Evolutionary conservation across 2,113 vertebrate genomes (phyloP).

Genomic region (Camelus bactrianus): DNA sequence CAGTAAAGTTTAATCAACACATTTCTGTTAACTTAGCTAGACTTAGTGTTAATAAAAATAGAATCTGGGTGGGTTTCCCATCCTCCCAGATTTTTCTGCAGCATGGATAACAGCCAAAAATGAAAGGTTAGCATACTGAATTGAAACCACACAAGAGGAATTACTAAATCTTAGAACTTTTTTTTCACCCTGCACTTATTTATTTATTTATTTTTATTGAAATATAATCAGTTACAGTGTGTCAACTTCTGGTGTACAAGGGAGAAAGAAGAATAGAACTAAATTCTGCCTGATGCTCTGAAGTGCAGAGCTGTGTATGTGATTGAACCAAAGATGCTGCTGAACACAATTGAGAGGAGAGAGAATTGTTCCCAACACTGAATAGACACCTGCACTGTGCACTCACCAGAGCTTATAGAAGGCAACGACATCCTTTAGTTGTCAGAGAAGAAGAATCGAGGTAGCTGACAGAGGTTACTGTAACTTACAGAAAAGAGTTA

Average conservation of each 20-base stretch:
- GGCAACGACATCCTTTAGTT: not conserved
- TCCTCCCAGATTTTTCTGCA: slow-evolving; percentile 20
- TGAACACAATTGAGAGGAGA: not conserved
- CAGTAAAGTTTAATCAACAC: slow-evolving; percentile 52
- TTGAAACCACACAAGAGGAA: slow-evolving; percentile 5
- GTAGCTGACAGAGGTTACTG: not conserved
- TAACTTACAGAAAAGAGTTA: not conserved
- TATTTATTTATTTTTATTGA: too few relatives aligned
- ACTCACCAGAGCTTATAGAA: not conserved
- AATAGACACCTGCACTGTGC: not conserved
- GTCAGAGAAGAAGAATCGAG: not conserved
- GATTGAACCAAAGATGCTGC: not conserved
- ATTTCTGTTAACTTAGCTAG: slow-evolving; percentile 4
- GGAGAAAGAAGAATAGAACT: not conserved
- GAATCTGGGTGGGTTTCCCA: not conserved
- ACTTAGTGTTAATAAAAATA: slow-evolving; percentile 38
- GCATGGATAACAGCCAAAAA: slow-evolving; percentile 9
- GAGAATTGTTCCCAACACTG: not conserved
- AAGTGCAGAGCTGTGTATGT: not conserved
- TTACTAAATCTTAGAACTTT: slow-evolving; percentile 44
- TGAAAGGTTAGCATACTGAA: not conserved
- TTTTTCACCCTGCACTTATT: not conserved
- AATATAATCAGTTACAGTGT: too few relatives aligned
- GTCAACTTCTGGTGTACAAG: not conserved
- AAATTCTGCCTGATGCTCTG: not conserved